phyloP scores from a whole-genome alignment of 2,888 invertebrate genomes.

The Caenorhabditis afra region DNA sequence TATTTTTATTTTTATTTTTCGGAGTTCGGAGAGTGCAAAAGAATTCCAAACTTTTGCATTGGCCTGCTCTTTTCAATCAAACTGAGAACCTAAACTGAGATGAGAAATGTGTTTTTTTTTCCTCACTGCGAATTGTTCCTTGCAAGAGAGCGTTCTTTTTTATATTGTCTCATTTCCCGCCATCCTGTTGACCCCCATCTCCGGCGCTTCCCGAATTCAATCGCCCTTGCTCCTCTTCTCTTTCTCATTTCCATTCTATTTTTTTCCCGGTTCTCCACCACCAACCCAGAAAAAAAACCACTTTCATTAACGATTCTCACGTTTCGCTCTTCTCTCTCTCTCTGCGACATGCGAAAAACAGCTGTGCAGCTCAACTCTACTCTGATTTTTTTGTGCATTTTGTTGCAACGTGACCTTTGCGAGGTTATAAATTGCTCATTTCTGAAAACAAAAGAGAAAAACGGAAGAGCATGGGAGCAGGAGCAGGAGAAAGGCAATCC shows the following conservation, averaged over 20 bases:
- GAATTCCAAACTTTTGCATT: neutral
- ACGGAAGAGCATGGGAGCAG: neutral
- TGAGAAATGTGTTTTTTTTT: constrained; percentile 18
- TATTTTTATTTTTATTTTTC: neutral
- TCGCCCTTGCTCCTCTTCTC: constrained; percentile 13
- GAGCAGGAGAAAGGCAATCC: constrained; percentile 12
- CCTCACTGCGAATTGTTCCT: no score
- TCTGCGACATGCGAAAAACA: constrained; percentile 43
- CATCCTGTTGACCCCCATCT: constrained; percentile 37
- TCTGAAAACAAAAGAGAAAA: neutral
- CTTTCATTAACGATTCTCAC: constrained; percentile 39
- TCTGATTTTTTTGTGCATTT: constrained; percentile 33
- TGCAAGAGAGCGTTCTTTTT: constrained; percentile 40
- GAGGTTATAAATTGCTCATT: neutral
- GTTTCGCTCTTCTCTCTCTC: constrained; percentile 24
- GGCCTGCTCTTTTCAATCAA: neutral
- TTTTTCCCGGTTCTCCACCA: constrained; percentile 1
- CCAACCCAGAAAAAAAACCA: neutral
- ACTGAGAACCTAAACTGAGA: no score
- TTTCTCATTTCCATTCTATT: constrained; percentile 24
- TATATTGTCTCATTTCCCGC: constrained; percentile 51
- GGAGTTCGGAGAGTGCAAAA: neutral
- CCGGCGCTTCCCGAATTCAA: constrained; percentile 27
- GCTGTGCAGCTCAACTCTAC: constrained; percentile 13
- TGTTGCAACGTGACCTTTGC: constrained; percentile 13